These are phyloP conservation scores for Hippopotamus amphibius DNA, from an alignment of 2,113 vertebrate genomes.

Conservation along the genomic window DNA sequence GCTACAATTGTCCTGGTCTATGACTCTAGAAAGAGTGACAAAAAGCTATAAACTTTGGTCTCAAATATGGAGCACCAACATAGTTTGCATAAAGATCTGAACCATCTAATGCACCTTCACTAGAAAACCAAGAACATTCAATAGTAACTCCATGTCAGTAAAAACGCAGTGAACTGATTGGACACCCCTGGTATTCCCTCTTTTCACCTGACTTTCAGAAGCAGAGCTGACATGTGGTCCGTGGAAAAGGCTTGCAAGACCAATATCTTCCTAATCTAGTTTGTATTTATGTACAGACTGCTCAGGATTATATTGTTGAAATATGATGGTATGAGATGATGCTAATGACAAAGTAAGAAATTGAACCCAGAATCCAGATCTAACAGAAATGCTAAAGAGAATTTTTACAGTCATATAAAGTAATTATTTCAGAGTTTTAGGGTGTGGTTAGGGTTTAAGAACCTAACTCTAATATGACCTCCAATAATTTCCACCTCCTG, in stretches of 20 bases:
- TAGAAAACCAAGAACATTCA: not conserved
- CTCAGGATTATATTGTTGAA: not conserved
- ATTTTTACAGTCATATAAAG: not conserved
- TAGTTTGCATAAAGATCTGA: not conserved
- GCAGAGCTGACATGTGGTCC: not conserved
- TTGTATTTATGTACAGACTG: not conserved
- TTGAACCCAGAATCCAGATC: not conserved
- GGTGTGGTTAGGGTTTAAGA: not conserved
- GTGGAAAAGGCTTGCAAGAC: not conserved
- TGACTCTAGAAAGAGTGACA: not conserved
- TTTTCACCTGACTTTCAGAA: not conserved
- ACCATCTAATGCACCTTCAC: not conserved
- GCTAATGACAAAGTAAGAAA: not conserved
- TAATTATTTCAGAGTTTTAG: conserved; percentile 6
- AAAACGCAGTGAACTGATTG: not conserved
- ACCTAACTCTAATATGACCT: not conserved
- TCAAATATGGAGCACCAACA: not conserved
- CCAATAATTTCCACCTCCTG: not conserved
- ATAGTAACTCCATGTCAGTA: not conserved
- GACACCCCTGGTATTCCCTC: not conserved
- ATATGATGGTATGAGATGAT: not conserved
- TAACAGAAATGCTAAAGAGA: not conserved
- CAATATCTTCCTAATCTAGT: not conserved
- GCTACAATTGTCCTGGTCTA: not conserved
- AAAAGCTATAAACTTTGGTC: not conserved